Evolutionary conservation across 2,797 vertebrate genomes (phyloP).

Genomic region (Sphaeramia orbicularis): DNA sequence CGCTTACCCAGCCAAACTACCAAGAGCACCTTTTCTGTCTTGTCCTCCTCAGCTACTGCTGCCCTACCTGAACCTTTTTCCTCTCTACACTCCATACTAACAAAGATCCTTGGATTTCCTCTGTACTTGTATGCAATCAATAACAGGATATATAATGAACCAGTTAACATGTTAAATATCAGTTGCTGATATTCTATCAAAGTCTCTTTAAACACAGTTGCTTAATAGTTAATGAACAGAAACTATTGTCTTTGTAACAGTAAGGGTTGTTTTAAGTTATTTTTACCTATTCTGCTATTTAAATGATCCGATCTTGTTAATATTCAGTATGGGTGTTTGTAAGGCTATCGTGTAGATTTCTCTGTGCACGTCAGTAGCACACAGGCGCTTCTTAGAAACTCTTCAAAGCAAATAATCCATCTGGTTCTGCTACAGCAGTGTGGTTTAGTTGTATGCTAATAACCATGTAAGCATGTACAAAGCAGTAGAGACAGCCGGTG

Average conservation of each 20-base stretch:
- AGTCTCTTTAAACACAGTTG: conserved; percentile 33
- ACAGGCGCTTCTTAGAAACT: conserved; percentile 38
- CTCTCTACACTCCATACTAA: conserved; percentile 48
- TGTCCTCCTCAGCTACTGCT: conserved; percentile 60
- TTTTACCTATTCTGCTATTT: conserved; percentile 46
- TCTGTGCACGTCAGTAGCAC: conserved; percentile 34
- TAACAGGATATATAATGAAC: conserved; percentile 57
- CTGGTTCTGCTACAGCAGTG: conserved; percentile 32
- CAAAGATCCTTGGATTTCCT: conserved; percentile 46
- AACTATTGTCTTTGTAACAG: conserved; percentile 34
- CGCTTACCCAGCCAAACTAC: conserved; percentile 86
- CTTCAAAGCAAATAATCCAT: conserved; percentile 21
- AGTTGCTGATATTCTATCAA: conserved; percentile 39
- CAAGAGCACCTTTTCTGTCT: conserved; percentile 69
- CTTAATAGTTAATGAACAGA: conserved; percentile 30
- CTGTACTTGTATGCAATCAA: conserved; percentile 63
- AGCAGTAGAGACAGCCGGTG: conserved; percentile 23
- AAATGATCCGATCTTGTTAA: conserved; percentile 44
- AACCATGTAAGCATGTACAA: conserved; percentile 43
- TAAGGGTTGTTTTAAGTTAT: conserved; percentile 39
- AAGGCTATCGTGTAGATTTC: conserved; percentile 29
- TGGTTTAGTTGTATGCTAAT: conserved; percentile 23
- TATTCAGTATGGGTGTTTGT: conserved; percentile 40
- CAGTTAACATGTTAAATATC: conserved; percentile 32
- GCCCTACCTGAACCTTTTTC: conserved; percentile 49